Evolutionary conservation across 2,888 invertebrate genomes (phyloP).

Genomic region (Heteromurus nitidus): DNA sequence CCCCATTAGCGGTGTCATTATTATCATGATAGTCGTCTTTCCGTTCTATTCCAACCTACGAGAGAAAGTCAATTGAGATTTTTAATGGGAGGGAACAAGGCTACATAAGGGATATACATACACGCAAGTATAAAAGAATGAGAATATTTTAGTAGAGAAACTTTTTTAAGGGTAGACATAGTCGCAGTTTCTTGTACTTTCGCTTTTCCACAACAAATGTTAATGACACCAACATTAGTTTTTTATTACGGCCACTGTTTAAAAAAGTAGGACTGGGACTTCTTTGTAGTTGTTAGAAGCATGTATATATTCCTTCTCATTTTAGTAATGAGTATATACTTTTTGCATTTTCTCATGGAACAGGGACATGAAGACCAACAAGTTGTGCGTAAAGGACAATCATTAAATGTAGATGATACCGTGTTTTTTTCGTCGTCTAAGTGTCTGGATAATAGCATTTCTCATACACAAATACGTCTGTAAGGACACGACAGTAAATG

Average conservation of each 20-base stretch:
- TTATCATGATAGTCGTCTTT: constrained; percentile 32
- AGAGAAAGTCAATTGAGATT: constrained; percentile 64
- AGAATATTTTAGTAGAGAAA: too few species aligned
- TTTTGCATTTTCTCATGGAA: neutral
- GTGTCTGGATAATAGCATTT: constrained; percentile 13
- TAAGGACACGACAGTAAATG: too few species aligned
- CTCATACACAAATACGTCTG: neutral
- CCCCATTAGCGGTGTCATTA: constrained; percentile 66
- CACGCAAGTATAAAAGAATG: too few species aligned
- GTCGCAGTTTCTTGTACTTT: too few species aligned
- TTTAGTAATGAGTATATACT: neutral
- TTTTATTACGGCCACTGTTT: neutral
- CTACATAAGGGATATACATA: too few species aligned
- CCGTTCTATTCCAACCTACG: constrained; percentile 52
- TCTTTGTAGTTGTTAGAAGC: neutral
- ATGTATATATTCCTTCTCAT: neutral
- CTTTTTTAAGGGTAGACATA: too few species aligned
- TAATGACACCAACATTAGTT: neutral
- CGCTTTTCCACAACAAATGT: too few species aligned
- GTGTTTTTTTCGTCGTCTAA: constrained; percentile 6
- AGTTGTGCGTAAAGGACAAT: constrained; percentile 18
- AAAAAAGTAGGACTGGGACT: neutral
- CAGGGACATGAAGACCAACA: neutral
- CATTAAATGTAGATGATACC: constrained; percentile 9
- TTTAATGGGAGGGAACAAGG: constrained; percentile 41